phyloP scores from a whole-genome alignment of 2,888 invertebrate genomes.

The Galerucella nymphaeae region DNA sequence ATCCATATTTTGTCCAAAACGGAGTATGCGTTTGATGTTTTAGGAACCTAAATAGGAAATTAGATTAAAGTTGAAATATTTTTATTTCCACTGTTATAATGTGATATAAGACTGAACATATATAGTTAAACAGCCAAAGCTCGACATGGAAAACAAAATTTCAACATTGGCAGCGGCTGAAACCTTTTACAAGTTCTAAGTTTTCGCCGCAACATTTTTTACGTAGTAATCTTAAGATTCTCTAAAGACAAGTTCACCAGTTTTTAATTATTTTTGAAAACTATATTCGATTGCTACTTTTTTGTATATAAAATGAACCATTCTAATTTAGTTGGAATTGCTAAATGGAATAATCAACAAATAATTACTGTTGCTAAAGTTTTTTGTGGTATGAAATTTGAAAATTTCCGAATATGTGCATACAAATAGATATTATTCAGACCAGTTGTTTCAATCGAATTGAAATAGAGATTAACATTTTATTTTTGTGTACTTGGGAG shows the following conservation, averaged over 20 bases:
- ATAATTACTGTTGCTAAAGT: not conserved
- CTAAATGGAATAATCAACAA: not conserved
- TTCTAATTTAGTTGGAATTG: not conserved
- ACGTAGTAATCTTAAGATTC: too few species aligned
- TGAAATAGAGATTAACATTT: not conserved
- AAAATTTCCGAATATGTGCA: conserved; percentile 2
- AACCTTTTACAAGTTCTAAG: too few species aligned
- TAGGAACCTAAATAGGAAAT: conserved; percentile 4
- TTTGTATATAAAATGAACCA: not conserved
- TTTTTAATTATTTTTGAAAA: too few species aligned
- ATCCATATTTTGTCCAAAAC: conserved; percentile 45
- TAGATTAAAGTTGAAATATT: not conserved
- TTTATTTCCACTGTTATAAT: too few species aligned
- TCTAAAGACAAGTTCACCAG: too few species aligned
- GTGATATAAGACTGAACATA: too few species aligned
- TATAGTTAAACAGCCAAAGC: too few species aligned
- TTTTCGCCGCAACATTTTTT: too few species aligned
- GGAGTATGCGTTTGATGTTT: conserved; percentile 41
- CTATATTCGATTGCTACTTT: too few species aligned
- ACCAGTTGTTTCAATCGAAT: not conserved
- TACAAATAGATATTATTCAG: not conserved
- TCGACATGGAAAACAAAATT: too few species aligned
- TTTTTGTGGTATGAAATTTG: not conserved
- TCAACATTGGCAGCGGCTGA: too few species aligned
- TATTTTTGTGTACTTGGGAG: not conserved